Percentiles rank a stretch among this genome's conserved stretches.
Evolutionary conservation across 2,113 vertebrate genomes (phyloP).

Genomic region (Rana temporaria): DNA sequence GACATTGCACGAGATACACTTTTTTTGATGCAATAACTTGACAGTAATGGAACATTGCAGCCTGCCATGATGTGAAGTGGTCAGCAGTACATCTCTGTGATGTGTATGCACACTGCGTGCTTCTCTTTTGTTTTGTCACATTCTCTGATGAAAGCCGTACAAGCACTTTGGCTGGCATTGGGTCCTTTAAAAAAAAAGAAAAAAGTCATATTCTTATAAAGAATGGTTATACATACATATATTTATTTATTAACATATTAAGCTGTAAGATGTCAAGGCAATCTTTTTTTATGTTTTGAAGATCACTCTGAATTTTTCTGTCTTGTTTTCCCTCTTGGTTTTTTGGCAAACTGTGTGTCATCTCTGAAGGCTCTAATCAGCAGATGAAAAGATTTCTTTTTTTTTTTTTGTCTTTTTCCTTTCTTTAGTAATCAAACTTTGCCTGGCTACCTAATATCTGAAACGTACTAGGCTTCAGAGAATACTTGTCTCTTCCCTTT

Average conservation of each 20-base stretch:
- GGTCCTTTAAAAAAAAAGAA: background rate
- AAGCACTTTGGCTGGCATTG: background rate
- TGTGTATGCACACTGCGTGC: background rate
- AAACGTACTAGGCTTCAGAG: conserved; percentile 29
- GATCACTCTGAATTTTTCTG: conserved; percentile 16
- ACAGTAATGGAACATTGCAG: conserved; percentile 4
- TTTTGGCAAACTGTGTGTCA: conserved; percentile 45
- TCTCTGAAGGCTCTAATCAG: conserved; percentile 50
- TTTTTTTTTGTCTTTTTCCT: conserved; percentile 23
- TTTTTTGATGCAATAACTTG: conserved; percentile 23
- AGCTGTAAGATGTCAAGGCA: conserved; percentile 46
- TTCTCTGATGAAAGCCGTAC: conserved; percentile 25
- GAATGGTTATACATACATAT: conserved; percentile 19
- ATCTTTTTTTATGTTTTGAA: conserved; percentile 45
- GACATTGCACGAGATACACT: background rate
- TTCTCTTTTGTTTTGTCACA: background rate
- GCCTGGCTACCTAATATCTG: conserved; percentile 33
- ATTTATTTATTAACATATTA: conserved; percentile 38
- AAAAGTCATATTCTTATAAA: conserved; percentile 18
- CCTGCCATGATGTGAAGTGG: conserved; percentile 13
- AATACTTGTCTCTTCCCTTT: conserved; percentile 29
- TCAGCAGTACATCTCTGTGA: conserved; percentile 11
- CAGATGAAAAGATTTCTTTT: conserved; percentile 41
- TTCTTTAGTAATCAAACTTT: conserved; percentile 47
- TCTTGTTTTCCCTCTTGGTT: conserved; percentile 33